These are phyloP conservation scores for Sciaenops ocellatus DNA, from an alignment of 2,797 vertebrate species.

Conservation along the genomic window DNA sequence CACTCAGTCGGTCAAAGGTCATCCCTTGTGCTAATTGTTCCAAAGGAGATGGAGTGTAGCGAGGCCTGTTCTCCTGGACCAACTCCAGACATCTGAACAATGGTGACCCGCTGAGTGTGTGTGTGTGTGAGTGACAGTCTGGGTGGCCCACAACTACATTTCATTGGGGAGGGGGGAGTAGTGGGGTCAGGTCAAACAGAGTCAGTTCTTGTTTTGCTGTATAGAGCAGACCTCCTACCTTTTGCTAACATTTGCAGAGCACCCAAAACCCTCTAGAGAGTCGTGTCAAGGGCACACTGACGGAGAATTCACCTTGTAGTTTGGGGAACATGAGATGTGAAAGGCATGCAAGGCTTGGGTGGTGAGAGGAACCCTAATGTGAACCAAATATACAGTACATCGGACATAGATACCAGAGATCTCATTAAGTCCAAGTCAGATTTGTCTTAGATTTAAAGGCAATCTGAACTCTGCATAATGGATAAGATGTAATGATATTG, in stretches of 20 bases:
- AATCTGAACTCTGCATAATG: neutral
- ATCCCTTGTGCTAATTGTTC: slow-evolving; percentile 67
- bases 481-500: neutral
- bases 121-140: slow-evolving; percentile 53
- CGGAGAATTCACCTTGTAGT: neutral
- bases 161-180: neutral
- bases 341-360: neutral
- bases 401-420: neutral
- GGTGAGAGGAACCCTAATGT: neutral
- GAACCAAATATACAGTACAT: slow-evolving; percentile 10
- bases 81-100: slow-evolving; percentile 70
- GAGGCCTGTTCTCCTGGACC: slow-evolving; percentile 61
- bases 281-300: slow-evolving; percentile 4
- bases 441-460: neutral
- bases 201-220: slow-evolving; percentile 44
- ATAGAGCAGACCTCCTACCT: slow-evolving; percentile 31
- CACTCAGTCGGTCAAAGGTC: slow-evolving; percentile 68
- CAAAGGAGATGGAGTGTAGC: slow-evolving; percentile 54
- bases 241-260: slow-evolving; percentile 49
- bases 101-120: slow-evolving; percentile 47
- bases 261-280: slow-evolving; percentile 20
- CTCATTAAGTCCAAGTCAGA: neutral
- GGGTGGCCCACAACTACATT: slow-evolving; percentile 64
- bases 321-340: slow-evolving; percentile 1
- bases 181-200: slow-evolving; percentile 54